Evolutionary conservation across 2,113 vertebrate genomes (phyloP), one percentile per base, ranked within the genome.

Genomic region (Podarcis muralis): DNA sequence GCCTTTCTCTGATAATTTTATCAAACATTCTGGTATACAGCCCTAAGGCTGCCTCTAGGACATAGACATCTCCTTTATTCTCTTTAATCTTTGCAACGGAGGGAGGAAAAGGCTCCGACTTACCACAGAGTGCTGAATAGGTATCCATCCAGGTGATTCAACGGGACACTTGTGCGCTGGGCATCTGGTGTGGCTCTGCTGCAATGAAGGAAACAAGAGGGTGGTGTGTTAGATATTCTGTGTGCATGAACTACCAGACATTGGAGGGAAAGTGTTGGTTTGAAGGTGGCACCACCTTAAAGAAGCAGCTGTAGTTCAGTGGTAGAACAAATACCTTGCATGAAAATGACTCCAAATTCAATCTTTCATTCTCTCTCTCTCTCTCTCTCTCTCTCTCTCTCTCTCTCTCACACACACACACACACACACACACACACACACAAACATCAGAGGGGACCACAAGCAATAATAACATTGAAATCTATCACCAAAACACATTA

Each of bases 171-270:
- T 97, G 96, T 97, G 97, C 87, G 96, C 94, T 82, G 97, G 97
- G 91, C 96, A 97, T 95, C 97, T 97, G 93, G 97, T 95, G 95
- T 97, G 97, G 90, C 96, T 97, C 92, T 97, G 97, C 97, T 97
- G 94, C 84, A 97, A 96, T 95, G 85, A 96, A 96, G 86, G 3
- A n/a, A 81, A 90, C 94, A 96, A 96, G 94, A 94, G 8, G n/a
- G 83, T 93, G 88, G 94, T 95, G 95, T 23, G 35, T 93, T 95
- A 90, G 92, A 93, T 92, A 93, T 82, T 92, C 87, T 88, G 91
- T 0, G 72, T 81, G 68, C 27, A 53, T 2, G 32, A 62, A 20
- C n/a, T 43, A 16, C 8, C 30, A 65, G 1, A 53, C 11, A 16
- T 40, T 40, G 22, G 3, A 25, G 22, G 5, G 37, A 68, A 82